Evolutionary conservation across 92 coral and sea anemone genomes (phyloP), one percentile per base, ranked within the genome.

Genomic region (Palythoa grandis): DNA sequence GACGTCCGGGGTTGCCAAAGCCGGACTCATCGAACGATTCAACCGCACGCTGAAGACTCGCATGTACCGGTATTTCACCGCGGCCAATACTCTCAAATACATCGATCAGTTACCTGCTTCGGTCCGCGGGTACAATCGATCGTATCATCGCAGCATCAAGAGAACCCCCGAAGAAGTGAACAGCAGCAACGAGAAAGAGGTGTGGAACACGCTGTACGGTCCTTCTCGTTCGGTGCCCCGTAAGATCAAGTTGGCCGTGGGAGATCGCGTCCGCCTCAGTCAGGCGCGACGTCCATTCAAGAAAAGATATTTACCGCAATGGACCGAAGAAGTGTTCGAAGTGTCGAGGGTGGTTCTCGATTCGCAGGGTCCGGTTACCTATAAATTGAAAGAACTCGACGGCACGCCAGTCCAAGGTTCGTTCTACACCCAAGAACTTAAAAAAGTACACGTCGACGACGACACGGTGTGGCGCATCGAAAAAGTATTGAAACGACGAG

Each of bases 391-490:
- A n/a, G 69, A 63, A 63, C 69, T 63, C 0, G 69, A 17, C 69
- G 69, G 69, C 0, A 63, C 69, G 69, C 19, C 24, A 63, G 69
- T 63, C 69, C 10, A n/a, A 63, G 69, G 69, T 0, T 17, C 69
- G 69, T 63, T 63, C 69, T 63, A 63, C 4, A 7, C 9, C 0
- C 10, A 63, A 63, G 69, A 63, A 63, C 69, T 63, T 20, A 29
- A 80, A 80, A 80, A 63, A 71, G 69, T 63, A n/a, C 69, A 63
- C 1, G 69, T 63, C 25, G 69, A 63, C 69, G 69, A 63, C 83
- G 68, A 78, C 13, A 74, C 80, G 7, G 16, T 85, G 72, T 91
- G 76, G 19, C 86, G 91, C 3, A 68, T 91, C 23, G 91, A 88
- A 5, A 86, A 89, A 79, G 84, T 79, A 10, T 58, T 79, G 52